Evolutionary conservation across 2,797 vertebrate genomes (phyloP), one percentile per base, ranked within the genome.

Genomic region (Cossypha caffra): DNA sequence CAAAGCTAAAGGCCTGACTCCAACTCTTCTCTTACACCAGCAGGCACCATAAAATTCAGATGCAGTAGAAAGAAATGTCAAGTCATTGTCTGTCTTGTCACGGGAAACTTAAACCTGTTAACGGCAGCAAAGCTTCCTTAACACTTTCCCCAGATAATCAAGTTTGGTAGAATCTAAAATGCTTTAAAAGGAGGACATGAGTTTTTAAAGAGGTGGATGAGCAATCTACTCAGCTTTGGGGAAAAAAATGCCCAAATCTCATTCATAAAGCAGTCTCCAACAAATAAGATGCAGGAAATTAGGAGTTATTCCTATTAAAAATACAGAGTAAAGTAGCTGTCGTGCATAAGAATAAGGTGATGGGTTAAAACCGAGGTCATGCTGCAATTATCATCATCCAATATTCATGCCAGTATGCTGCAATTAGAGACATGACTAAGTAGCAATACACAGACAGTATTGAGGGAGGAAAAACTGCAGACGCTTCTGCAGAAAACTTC

Each of bases 401-500:
- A 88, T 95, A 96, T 95, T 95, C 94, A 95, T 93, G 88, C 25
- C 73, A 94, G 81, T 84, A 92, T 86, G 83, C 54, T 92, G 28
- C 90, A 90, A 88, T 95, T 95, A 93, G 40, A 74, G 58, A 80
- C 35, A 55, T 45, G 68, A 67, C 64, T 83, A 79, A 91, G 64
- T 59, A 69, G 66, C 28, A 57, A 38, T 45, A 59, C 29, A 38
- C 15, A 48, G 62, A 19, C 16, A 40, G 43, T 31, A 23, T 3
- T 18, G 15, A 83, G n/a, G 28, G 31, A 86, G 24, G 14, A 80
- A 86, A 83, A 90, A 37, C 25, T 75, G 28, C 42, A 69, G 73
- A 48, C 19, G 42, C 45, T 61, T 68, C 25, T 66, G 29, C 45
- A 87, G 84, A 43, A 57, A 58, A 21, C 67, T 94, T 73, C 68